Conservation (phyloP, 2,888 invertebrate species). For the Morinoia aosen region DNA sequence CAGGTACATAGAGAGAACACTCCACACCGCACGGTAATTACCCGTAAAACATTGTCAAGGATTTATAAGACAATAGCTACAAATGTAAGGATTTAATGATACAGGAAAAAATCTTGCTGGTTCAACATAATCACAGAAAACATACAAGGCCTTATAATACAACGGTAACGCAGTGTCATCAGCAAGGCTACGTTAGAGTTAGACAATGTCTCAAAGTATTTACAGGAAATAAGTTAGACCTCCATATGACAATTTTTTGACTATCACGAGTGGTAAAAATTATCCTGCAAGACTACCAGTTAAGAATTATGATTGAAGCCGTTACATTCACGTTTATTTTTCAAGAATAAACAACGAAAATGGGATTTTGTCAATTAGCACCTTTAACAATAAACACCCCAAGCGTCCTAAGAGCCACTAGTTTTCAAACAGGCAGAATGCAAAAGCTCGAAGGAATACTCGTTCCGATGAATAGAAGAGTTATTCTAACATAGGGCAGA, state of each 20-base stretch:
- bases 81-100: conserved; percentile 33
- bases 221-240: neutral
- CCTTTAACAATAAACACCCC: neutral
- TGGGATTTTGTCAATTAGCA: neutral
- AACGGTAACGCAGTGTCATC: neutral
- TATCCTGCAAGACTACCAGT: neutral
- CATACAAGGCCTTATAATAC: neutral
- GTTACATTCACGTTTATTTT: neutral
- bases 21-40: neutral
- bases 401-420: neutral
- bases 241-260: neutral
- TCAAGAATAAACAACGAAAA: neutral
- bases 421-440: neutral
- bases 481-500: neutral
- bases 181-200: neutral
- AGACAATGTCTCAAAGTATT: neutral
- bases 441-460: neutral
- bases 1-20: neutral
- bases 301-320: neutral
- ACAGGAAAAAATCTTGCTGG: neutral
- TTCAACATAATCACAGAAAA: conserved; percentile 19
- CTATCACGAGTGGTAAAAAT: neutral
- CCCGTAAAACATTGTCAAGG: neutral
- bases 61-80: neutral
- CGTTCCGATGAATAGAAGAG: neutral